phyloP scores from a whole-genome alignment of 2,797 vertebrate species.

The Gymnoscopelus microlampas region DNA sequence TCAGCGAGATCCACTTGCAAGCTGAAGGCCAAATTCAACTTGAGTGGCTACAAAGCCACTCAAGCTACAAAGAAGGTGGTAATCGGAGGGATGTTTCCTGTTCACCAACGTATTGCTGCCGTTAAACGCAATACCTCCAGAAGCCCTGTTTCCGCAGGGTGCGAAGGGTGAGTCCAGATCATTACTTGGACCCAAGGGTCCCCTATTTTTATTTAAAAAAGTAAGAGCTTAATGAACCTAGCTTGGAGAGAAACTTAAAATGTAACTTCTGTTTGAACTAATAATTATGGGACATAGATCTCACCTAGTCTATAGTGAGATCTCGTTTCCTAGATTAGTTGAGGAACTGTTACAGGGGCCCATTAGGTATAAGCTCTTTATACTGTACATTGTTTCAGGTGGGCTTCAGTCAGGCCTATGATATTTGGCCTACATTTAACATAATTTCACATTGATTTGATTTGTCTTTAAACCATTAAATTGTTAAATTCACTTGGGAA shows the following conservation, averaged over 20 bases:
- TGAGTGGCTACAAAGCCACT: slow-evolving; percentile 85
- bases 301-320: slow-evolving; percentile 10
- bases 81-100: slow-evolving; percentile 86
- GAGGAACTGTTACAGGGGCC: slow-evolving; percentile 46
- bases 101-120: slow-evolving; percentile 80
- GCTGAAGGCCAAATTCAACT: slow-evolving; percentile 89
- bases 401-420: too few relatives aligned
- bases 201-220: not conserved
- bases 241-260: too few relatives aligned
- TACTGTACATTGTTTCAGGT: too few relatives aligned
- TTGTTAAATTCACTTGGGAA: too few relatives aligned
- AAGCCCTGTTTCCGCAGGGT: slow-evolving; percentile 80
- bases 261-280: not conserved
- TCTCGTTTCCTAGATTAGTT: slow-evolving; percentile 24
- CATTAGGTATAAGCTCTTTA: slow-evolving; percentile 39
- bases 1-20: slow-evolving; percentile 76
- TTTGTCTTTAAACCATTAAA: too few relatives aligned
- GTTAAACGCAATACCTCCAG: slow-evolving; percentile 78
- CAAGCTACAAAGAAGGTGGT: slow-evolving; percentile 82
- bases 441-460: too few relatives aligned
- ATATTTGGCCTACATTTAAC: too few relatives aligned
- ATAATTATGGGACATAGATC: not conserved
- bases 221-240: too few relatives aligned
- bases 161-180: slow-evolving; percentile 82
- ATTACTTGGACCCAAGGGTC: too few relatives aligned